Percentiles rank a stretch among this genome's conserved stretches.
Evolutionary conservation across 1,140 invertebrate genomes (phyloP).

Genomic region (Drosophila equinoxialis): DNA sequence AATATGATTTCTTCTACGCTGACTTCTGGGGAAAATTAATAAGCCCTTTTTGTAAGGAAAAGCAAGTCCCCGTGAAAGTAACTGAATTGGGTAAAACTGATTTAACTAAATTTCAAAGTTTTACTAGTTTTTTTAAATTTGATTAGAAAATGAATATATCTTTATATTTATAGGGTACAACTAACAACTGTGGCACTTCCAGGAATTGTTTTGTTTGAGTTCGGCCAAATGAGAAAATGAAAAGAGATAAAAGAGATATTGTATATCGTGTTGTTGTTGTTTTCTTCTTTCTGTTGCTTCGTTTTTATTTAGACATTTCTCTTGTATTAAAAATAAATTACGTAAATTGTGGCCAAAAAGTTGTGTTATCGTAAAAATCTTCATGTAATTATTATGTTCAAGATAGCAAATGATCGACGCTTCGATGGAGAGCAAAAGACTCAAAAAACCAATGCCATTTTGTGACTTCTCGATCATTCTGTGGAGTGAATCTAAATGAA

Average conservation of each 20-base stretch:
- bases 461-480: not conserved
- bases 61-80: not conserved
- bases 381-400: conserved; percentile 37
- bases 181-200: conserved; percentile 43
- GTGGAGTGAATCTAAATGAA: too few species aligned
- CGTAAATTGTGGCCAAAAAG: conserved; percentile 20
- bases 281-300: not conserved
- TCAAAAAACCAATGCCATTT: not conserved
- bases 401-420: conserved; percentile 9
- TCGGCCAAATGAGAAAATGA: conserved; percentile 18
- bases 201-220: conserved; percentile 58
- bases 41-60: too few species aligned
- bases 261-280: conserved; percentile 6
- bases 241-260: conserved; percentile 13
- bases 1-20: too few species aligned
- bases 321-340: conserved; percentile 16
- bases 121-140: not conserved
- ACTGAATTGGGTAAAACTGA: too few species aligned
- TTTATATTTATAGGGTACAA: not conserved
- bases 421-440: conserved; percentile 10
- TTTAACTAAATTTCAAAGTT: too few species aligned
- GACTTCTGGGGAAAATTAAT: too few species aligned
- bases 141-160: not conserved
- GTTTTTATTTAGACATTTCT: conserved; percentile 6
- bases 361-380: not conserved